Conservation (phyloP, 2,113 vertebrate species). For the Lipophrys pholis region DNA sequence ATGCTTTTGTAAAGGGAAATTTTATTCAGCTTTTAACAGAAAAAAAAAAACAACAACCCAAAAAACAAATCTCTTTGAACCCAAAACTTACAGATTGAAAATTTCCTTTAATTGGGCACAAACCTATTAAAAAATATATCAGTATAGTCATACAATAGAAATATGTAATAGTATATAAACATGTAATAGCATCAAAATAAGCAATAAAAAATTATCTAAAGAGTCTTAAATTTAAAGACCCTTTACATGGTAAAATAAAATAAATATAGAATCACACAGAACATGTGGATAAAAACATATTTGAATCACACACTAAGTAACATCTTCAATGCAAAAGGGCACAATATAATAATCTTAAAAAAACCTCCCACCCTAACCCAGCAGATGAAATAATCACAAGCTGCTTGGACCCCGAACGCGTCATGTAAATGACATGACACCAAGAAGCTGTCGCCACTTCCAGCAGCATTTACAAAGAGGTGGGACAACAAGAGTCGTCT, state of each 20-base stretch:
- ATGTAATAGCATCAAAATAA: conserved; percentile 1
- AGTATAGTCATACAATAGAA: background rate
- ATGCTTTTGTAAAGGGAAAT: conserved; percentile 56
- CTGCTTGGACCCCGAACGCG: background rate
- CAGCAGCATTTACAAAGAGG: conserved; percentile 39
- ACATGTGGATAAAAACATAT: too few species aligned
- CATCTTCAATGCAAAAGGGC: too few species aligned
- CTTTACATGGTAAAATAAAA: too few species aligned
- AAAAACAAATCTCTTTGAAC: conserved; percentile 24
- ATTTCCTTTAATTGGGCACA: background rate
- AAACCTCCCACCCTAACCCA: too few species aligned
- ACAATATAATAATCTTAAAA: too few species aligned
- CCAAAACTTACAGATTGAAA: conserved; percentile 6
- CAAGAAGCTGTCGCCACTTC: conserved; percentile 28
- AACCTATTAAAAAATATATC: background rate
- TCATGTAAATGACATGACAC: conserved; percentile 21
- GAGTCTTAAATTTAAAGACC: background rate
- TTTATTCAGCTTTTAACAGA: conserved; percentile 51
- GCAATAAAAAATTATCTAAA: background rate
- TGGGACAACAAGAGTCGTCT: conserved; percentile 50
- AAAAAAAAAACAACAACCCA: conserved; percentile 31
- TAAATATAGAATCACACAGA: too few species aligned
- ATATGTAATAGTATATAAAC: background rate
- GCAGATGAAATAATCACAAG: background rate
- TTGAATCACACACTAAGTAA: too few species aligned